Percentiles rank a stretch among this genome's conserved stretches.
Conservation (phyloP, 2,113 vertebrate genomes). For the Oxygymnocypris stewartii region DNA sequence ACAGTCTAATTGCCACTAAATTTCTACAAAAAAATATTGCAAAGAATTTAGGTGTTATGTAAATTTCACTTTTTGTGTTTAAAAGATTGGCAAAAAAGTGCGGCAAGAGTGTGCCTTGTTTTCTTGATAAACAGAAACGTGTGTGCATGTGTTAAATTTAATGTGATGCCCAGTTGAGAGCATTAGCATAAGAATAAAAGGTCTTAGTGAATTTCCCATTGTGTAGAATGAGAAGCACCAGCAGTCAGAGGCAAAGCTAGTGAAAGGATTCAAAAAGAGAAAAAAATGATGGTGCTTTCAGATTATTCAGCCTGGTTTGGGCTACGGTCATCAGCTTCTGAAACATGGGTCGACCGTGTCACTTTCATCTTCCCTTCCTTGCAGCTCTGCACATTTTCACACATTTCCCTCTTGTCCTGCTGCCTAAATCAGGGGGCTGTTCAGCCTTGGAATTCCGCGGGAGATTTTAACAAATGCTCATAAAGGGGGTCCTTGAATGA, state of each 20-base stretch:
- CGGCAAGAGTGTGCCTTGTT: slow-evolving; percentile 31
- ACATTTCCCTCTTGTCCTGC: slow-evolving; percentile 54
- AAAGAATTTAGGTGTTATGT: background rate
- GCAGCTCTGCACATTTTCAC: slow-evolving; percentile 73
- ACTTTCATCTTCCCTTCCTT: slow-evolving; percentile 89
- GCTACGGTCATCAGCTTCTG: slow-evolving; percentile 81
- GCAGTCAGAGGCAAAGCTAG: slow-evolving; percentile 83
- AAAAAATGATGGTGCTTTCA: slow-evolving; percentile 90
- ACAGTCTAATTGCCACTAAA: background rate
- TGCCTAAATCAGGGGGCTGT: slow-evolving; percentile 84
- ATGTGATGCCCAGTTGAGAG: slow-evolving; percentile 76
- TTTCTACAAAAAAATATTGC: background rate
- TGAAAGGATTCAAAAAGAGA: slow-evolving; percentile 75
- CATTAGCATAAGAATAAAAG: slow-evolving; percentile 96
- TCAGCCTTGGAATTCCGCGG: slow-evolving; percentile 84
- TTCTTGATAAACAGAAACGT: slow-evolving; percentile 62
- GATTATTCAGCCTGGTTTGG: slow-evolving; percentile 80
- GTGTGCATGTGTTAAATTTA: slow-evolving; percentile 77
- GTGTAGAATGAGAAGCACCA: slow-evolving; percentile 92
- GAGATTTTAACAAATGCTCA: slow-evolving; percentile 89
- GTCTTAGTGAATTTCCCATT: slow-evolving; percentile 95
- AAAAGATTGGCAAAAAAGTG: background rate
- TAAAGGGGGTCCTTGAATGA: slow-evolving; percentile 70
- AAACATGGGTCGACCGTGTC: slow-evolving; percentile 85
- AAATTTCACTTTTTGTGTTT: slow-evolving; percentile 5